Base-by-base conservation (phyloP, 2,797 vertebrate species). In the Sebastes matsubarae region DNA sequence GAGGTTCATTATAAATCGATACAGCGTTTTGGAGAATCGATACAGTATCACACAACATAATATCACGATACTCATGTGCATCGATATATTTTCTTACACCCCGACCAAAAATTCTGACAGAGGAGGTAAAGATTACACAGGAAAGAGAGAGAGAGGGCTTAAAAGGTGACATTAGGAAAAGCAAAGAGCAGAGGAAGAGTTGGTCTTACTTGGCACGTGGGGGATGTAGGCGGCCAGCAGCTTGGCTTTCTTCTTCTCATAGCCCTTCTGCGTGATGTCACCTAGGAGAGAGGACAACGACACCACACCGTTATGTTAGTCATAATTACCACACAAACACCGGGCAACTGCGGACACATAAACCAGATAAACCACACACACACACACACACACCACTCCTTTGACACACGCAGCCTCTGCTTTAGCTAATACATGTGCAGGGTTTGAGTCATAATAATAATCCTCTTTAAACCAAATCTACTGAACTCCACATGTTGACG, bases 241-340 rank as follows among this genome's bases (percentile, higher is more conserved):
- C 91, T 97, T 99, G 68, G 97, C 97, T 91, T 95, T 96, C 94
- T 99, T 99, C 96, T 99, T 99, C 94, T 99, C 98, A 94, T 98
- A 99, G 81, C 98, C 98, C 92, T 99, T 99, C 90, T 99, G 98
- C 0, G 98, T 99, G 95, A 99, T 99, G 95, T 99, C 98, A 93
- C 98, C 98, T 99, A 89, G 90, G 94, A 96, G 6, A 93, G 82
- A 89, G 75, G 82, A 94, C 71, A 92, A 75, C 84, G 92, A 94
- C 80, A 88, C 85, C 87, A 93, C 52, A 92, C 91, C 16, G 85
- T 86, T 88, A 92, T 57, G 86, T 93, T 91, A 86, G 87, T 87
- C 82, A 87, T 71, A 75, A 91, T 88, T 83, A 91, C 71, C 88
- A 90, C 81, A 73, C 92, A 90, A 84, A 92, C 87, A 82, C 65